Evolutionary conservation across 2,888 invertebrate species (phyloP).

Genomic region (Halictus quadricinctus): DNA sequence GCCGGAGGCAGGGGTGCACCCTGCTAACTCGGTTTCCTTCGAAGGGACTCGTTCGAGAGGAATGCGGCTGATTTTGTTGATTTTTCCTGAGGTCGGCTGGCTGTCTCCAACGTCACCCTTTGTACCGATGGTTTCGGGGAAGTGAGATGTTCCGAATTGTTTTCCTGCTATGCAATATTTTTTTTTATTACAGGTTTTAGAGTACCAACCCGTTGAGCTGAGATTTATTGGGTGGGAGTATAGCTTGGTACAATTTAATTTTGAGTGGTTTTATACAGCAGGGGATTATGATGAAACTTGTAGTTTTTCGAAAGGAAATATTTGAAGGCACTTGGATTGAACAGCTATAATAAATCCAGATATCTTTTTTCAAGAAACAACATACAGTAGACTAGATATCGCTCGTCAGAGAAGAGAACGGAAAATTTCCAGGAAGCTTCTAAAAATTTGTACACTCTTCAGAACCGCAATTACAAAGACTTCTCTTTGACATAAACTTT

Average conservation of each 20-base stretch:
- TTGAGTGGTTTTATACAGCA: too few relatives aligned
- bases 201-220: neutral
- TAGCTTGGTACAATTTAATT: too few relatives aligned
- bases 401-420: too few relatives aligned
- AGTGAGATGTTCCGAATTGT: neutral
- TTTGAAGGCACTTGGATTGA: too few relatives aligned
- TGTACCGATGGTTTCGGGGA: neutral
- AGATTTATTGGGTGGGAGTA: too few relatives aligned
- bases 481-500: neutral
- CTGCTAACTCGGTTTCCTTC: conserved; percentile 14
- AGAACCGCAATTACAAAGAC: neutral
- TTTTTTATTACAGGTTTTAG: neutral
- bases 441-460: neutral
- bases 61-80: conserved; percentile 6
- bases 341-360: too few relatives aligned
- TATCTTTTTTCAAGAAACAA: too few relatives aligned
- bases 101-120: neutral
- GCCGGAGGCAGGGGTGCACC: neutral
- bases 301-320: too few relatives aligned
- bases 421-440: too few relatives aligned
- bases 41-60: neutral
- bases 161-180: neutral
- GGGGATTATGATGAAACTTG: fast-evolving
- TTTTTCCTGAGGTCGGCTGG: neutral
- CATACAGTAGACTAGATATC: too few relatives aligned